Evolutionary conservation across 2,113 vertebrate genomes (phyloP).

Genomic region (Scatophagus argus): DNA sequence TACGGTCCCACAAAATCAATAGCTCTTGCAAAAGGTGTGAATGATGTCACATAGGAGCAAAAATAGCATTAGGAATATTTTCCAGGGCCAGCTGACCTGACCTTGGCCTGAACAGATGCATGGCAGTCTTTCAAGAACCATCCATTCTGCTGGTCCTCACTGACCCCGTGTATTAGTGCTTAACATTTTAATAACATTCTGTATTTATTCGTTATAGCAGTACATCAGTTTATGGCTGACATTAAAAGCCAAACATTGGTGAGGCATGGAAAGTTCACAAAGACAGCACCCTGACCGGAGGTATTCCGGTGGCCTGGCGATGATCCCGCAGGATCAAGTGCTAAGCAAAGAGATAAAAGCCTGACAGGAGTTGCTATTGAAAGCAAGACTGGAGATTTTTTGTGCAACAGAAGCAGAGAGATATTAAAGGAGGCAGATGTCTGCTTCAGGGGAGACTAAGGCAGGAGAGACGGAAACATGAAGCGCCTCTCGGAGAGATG

Average conservation of each 20-base stretch:
- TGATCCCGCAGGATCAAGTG: slow-evolving; percentile 46
- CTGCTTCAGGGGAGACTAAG: slow-evolving; percentile 18
- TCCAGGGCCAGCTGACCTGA: slow-evolving; percentile 53
- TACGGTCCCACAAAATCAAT: slow-evolving; percentile 44
- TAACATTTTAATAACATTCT: slow-evolving; percentile 26
- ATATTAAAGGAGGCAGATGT: slow-evolving; percentile 52
- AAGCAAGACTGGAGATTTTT: slow-evolving; percentile 12
- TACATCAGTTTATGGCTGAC: not conserved
- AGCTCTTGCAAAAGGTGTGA: slow-evolving; percentile 28
- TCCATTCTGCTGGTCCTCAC: not conserved
- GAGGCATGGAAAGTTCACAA: not conserved
- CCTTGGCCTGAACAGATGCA: slow-evolving; percentile 58
- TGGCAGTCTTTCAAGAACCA: slow-evolving; percentile 6
- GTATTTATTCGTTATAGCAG: slow-evolving; percentile 12
- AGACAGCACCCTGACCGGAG: not conserved
- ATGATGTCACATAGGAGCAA: slow-evolving; percentile 33
- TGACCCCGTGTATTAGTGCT: not conserved
- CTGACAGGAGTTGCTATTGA: slow-evolving; percentile 10
- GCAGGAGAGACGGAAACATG: not conserved
- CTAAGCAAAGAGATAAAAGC: slow-evolving; percentile 36
- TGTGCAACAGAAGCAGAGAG: slow-evolving; percentile 7
- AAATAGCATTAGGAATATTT: slow-evolving; percentile 62
- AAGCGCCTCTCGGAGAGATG: slow-evolving; percentile 34
- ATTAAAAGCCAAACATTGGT: not conserved
- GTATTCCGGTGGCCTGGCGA: slow-evolving; percentile 17